A percentile compares a stretch with the other conserved stretches of the same genome.
Conservation (phyloP, 2,797 vertebrate genomes). For the Rhinatrema bivittatum region DNA sequence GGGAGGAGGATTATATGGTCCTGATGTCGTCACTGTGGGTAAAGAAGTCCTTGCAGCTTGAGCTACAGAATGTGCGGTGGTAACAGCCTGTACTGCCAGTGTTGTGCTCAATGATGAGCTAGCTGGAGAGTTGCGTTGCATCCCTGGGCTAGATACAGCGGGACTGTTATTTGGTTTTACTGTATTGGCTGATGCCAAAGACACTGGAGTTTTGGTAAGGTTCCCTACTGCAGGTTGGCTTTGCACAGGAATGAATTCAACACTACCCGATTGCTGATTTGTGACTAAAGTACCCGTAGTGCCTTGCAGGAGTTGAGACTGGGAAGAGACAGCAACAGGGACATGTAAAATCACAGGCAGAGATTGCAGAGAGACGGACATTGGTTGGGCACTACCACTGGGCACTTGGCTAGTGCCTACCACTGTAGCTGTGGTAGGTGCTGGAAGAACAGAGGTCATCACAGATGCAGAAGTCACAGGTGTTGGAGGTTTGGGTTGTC, state of each 20-base stretch:
- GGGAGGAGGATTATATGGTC: slow-evolving; percentile 45
- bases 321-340: slow-evolving; percentile 63
- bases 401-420: slow-evolving; percentile 65
- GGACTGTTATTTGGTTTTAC: slow-evolving; percentile 54
- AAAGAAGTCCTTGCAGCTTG: slow-evolving; percentile 61
- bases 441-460: slow-evolving; percentile 55
- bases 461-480: slow-evolving; percentile 45
- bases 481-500: slow-evolving; percentile 48
- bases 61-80: slow-evolving; percentile 53
- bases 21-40: slow-evolving; percentile 53
- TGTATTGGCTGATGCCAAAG: slow-evolving; percentile 51
- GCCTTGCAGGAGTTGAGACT: slow-evolving; percentile 64
- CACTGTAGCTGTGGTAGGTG: slow-evolving; percentile 58
- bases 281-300: slow-evolving; percentile 63
- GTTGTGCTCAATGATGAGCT: slow-evolving; percentile 50
- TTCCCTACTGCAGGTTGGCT: slow-evolving; percentile 54
- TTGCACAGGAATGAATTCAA: slow-evolving; percentile 69
- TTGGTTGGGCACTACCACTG: slow-evolving; percentile 66
- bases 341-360: slow-evolving; percentile 68
- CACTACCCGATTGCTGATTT: slow-evolving; percentile 57
- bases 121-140: slow-evolving; percentile 56
- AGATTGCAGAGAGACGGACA: slow-evolving; percentile 68
- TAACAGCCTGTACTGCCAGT: slow-evolving; percentile 55
- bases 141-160: slow-evolving; percentile 45
- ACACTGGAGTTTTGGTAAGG: slow-evolving; percentile 58